phyloP scores from a whole-genome alignment of 2,888 invertebrate genomes.

The Drosophila emarginata region DNA sequence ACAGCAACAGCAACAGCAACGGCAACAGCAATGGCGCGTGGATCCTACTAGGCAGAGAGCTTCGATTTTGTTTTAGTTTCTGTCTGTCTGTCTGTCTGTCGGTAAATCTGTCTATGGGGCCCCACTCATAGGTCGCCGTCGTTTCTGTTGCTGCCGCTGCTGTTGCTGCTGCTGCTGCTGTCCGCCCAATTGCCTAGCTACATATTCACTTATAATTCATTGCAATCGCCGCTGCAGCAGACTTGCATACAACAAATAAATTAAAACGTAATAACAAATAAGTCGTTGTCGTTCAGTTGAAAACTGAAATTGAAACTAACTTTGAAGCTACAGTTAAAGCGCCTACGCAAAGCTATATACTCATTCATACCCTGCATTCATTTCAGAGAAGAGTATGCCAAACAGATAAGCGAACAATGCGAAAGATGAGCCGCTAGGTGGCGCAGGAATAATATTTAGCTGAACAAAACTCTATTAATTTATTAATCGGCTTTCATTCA shows the following conservation, averaged over 20 bases:
- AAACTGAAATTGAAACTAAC: conserved; percentile 22
- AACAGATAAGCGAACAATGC: too few species aligned
- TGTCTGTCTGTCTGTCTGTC: conserved; percentile 17
- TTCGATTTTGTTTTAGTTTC: conserved; percentile 38
- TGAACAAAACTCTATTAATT: too few species aligned
- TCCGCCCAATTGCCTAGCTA: conserved; percentile 69
- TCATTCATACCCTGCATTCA: not conserved
- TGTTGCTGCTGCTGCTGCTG: conserved; percentile 30
- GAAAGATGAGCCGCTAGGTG: too few species aligned
- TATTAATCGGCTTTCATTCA: too few species aligned
- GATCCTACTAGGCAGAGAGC: conserved; percentile 58
- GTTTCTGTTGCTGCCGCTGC: conserved; percentile 27
- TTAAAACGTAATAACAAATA: conserved; percentile 79
- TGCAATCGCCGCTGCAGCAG: conserved; percentile 58
- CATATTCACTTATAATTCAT: conserved; percentile 68
- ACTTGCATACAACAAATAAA: conserved; percentile 75
- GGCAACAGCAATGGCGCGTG: conserved; percentile 59
- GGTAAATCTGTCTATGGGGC: conserved; percentile 36
- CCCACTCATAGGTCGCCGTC: conserved; percentile 50
- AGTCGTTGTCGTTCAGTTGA: conserved; percentile 55
- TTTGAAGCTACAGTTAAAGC: conserved; percentile 20
- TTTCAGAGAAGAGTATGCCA: not conserved
- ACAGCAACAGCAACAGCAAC: conserved; percentile 14
- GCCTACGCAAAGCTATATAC: conserved; percentile 51
- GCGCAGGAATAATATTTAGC: too few species aligned